Percentiles rank a stretch among this genome's conserved stretches.
Evolutionary conservation across 2,888 invertebrate genomes (phyloP).

Genomic region (Nomada fucata): DNA sequence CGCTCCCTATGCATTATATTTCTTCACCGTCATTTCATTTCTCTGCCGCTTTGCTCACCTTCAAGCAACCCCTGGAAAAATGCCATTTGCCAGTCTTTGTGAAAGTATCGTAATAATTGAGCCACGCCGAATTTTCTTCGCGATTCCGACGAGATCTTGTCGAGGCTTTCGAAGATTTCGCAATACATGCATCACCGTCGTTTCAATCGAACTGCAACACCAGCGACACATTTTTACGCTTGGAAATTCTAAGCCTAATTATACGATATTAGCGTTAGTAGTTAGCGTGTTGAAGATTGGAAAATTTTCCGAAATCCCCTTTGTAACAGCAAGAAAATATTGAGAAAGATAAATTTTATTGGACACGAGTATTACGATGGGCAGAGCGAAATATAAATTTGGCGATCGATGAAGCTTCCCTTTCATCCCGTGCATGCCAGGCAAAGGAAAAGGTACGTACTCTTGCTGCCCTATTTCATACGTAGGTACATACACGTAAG

Average conservation of each 20-base stretch:
- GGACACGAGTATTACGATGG: too few species aligned
- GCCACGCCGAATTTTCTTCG: conserved; percentile 10
- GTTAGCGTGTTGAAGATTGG: too few species aligned
- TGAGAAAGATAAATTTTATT: too few species aligned
- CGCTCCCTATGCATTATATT: neutral
- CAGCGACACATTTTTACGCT: neutral
- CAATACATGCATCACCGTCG: too few species aligned
- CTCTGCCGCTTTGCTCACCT: conserved; percentile 31
- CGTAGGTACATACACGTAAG: neutral
- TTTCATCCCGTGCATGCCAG: neutral
- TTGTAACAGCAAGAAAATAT: too few species aligned
- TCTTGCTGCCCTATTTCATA: neutral
- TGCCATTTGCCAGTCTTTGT: conserved; percentile 77
- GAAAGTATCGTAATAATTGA: conserved; percentile 30
- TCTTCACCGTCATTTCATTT: conserved; percentile 10
- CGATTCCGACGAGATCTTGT: conserved; percentile 3
- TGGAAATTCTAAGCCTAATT: too few species aligned
- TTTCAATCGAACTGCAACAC: neutral
- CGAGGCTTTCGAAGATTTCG: neutral
- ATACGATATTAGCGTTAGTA: too few species aligned
- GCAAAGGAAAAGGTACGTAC: neutral
- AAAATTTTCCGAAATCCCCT: too few species aligned
- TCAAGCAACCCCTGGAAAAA: conserved; percentile 57
- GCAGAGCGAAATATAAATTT: too few species aligned
- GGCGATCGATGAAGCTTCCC: too few species aligned